Conservation (phyloP, 2,113 vertebrate genomes). For the Saimiri boliviensis region DNA sequence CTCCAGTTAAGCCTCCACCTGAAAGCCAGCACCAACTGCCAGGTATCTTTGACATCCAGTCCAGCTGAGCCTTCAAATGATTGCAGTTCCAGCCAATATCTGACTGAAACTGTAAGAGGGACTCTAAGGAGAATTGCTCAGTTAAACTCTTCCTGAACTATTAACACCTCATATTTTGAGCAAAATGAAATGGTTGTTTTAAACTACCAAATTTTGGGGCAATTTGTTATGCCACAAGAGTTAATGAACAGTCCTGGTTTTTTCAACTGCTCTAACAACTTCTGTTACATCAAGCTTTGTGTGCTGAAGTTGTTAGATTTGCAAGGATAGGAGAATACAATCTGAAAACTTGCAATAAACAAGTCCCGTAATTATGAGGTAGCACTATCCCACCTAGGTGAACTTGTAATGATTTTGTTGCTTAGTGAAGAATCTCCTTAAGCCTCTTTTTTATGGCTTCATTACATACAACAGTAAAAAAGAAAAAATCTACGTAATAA, state of each 20-base stretch:
- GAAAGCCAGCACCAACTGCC: neutral
- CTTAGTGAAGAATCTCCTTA: slow-evolving; percentile 51
- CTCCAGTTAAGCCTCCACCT: neutral
- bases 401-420: slow-evolving; percentile 49
- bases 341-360: slow-evolving; percentile 34
- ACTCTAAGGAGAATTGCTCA: neutral
- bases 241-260: slow-evolving; percentile 6
- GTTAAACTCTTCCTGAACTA: neutral
- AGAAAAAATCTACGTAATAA: neutral
- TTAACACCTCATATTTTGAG: neutral
- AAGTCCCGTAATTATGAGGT: slow-evolving; percentile 43
- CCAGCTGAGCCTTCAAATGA: neutral
- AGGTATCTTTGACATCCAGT: neutral
- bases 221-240: neutral
- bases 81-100: neutral
- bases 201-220: neutral
- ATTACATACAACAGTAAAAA: neutral
- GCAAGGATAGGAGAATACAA: neutral
- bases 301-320: neutral
- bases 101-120: neutral
- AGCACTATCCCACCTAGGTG: neutral
- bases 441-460: slow-evolving; percentile 25
- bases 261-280: neutral
- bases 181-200: neutral
- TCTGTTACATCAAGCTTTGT: neutral